These are phyloP conservation scores for Cottus gobio DNA, from an alignment of 2,113 vertebrate species.

Conservation along the genomic window DNA sequence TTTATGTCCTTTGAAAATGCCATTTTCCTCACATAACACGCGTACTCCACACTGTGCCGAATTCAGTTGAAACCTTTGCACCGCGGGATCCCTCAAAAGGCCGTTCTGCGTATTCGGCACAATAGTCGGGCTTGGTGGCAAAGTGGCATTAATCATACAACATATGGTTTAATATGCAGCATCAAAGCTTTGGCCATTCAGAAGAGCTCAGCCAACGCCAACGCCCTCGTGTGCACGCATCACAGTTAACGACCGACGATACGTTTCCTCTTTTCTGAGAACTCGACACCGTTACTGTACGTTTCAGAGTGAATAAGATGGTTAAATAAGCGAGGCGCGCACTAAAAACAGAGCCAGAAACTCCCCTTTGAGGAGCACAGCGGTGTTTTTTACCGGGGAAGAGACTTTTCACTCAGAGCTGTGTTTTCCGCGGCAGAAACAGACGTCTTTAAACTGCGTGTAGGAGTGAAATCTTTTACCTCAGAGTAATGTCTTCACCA, in stretches of 20 bases:
- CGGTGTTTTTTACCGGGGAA: neutral
- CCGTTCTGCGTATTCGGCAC: neutral
- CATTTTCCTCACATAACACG: neutral
- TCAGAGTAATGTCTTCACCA: constrained; percentile 44
- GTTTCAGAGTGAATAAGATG: neutral
- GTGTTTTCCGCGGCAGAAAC: constrained; percentile 26
- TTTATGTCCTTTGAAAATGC: constrained; percentile 2
- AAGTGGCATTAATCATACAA: neutral
- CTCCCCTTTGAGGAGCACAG: neutral
- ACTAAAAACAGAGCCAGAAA: neutral
- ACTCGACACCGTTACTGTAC: neutral
- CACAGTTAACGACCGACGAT: neutral
- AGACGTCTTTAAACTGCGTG: constrained; percentile 30
- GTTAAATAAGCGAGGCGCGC: constrained; percentile 4
- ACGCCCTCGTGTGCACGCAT: neutral
- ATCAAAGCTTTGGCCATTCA: neutral
- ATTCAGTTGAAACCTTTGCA: neutral
- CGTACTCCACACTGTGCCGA: neutral
- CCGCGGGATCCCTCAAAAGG: neutral
- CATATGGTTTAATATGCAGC: neutral
- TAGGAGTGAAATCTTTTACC: constrained; percentile 30
- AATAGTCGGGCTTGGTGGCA: no score
- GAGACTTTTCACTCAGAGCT: constrained; percentile 21
- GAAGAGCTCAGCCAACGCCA: neutral
- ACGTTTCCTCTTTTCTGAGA: no score